Evolutionary conservation across 2,113 vertebrate species (phyloP), one percentile per base, ranked within the genome.

Genomic region (Neoarius graeffei): DNA sequence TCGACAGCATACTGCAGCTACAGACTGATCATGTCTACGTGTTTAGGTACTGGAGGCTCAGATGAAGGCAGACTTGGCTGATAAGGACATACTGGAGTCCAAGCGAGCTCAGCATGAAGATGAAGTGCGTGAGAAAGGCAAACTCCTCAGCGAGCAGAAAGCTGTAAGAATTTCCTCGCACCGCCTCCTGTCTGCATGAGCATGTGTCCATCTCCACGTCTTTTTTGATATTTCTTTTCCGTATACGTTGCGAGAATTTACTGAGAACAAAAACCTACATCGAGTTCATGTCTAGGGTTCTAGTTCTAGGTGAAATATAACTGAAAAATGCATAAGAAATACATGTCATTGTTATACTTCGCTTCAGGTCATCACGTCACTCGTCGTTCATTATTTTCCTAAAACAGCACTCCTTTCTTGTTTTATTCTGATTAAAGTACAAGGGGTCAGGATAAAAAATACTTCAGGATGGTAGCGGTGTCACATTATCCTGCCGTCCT

Each of bases 141-240:
- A 97, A 93, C 95, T 99, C 67, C 96, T 99, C 91, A 96, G 97
- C 35, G 98, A 99, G 88, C 98, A 99, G 95, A 99, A 99, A 95
- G 97, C 98, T 88, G 98, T 99, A 94, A 95, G 94, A 77, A 86
- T 59, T 83, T 80, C 83, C 69, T 79, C 81, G 48, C 84, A 17
- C 59, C 56, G 77, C 84, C 30, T 27, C 20, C 19, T 81, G 82
- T 56, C 35, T 9, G 6, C 23, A 9, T 52, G 48, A 85, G 27
- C 69, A 7, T 50, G 27, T 23, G 35, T 82, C 64, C 66, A 48
- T 4, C 7, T 19, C 76, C 15, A 7, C 17, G 42, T 17, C 67
- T 52, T 67, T 48, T 83, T 64, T 20, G 4, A 35, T 60, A 14
- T 73, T 86, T 1, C 20, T 23, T 57, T 52, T 30, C 23, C 7